Evolutionary conservation across 2,797 vertebrate species (phyloP).

Genomic region (Staurois parvus): DNA sequence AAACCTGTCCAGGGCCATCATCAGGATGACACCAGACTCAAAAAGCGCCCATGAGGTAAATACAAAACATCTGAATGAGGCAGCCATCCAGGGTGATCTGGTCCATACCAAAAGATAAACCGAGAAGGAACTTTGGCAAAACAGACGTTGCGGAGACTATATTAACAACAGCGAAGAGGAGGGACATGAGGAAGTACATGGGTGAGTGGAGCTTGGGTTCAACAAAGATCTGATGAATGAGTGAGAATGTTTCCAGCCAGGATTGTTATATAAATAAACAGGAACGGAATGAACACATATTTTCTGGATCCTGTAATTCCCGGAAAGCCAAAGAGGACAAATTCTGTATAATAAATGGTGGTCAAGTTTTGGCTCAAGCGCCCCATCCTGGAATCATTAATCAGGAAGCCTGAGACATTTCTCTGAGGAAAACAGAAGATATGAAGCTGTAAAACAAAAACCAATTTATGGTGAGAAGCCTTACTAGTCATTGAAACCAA

Average conservation of each 20-base stretch:
- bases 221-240: constrained; percentile 11
- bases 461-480: too few species aligned
- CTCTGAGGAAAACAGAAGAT: too few species aligned
- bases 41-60: constrained; percentile 59
- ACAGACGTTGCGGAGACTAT: constrained; percentile 31
- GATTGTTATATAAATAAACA: constrained; percentile 62
- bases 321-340: constrained; percentile 66
- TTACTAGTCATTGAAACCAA: too few species aligned
- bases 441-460: too few species aligned
- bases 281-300: constrained; percentile 62
- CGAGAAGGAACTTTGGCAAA: constrained; percentile 63
- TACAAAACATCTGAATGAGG: constrained; percentile 65
- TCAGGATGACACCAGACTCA: constrained; percentile 63
- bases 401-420: too few species aligned
- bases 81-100: constrained; percentile 58
- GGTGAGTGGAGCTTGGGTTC: too few species aligned
- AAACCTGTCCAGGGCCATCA: constrained; percentile 65
- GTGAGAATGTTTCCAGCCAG: constrained; percentile 47
- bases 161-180: constrained; percentile 58
- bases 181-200: too few species aligned
- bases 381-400: too few species aligned
- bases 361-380: background rate
- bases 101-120: constrained; percentile 44
- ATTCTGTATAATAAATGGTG: constrained; percentile 63
- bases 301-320: constrained; percentile 17